Percentiles rank a stretch among this genome's conserved stretches.
These are phyloP conservation scores for Tanypteryx hageni DNA, from an alignment of 2,888 invertebrate genomes.

Conservation along the genomic window DNA sequence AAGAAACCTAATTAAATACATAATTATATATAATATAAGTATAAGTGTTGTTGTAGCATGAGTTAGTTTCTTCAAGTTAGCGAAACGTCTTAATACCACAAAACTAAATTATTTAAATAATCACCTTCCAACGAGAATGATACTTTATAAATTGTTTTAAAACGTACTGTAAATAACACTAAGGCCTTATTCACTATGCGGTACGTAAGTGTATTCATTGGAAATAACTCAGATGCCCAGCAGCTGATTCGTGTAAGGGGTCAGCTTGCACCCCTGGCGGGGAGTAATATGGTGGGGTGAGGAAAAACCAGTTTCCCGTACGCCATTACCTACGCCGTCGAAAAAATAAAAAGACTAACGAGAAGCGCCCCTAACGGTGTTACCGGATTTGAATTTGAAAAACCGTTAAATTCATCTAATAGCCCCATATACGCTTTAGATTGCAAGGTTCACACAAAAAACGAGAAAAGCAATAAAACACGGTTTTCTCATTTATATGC, in stretches of 20 bases:
- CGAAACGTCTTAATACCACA: no score
- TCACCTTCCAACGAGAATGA: no score
- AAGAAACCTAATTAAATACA: no score
- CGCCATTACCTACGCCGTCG: conserved; percentile 15
- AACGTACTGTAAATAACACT: no score
- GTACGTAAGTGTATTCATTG: background rate
- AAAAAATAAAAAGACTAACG: background rate
- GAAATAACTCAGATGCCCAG: background rate
- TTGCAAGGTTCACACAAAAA: background rate
- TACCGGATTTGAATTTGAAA: conserved; percentile 13
- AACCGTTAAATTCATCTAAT: conserved; percentile 26
- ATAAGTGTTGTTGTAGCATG: no score
- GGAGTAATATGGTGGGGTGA: background rate
- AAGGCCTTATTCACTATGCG: no score
- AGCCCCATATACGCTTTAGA: conserved; percentile 15
- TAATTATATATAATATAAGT: no score
- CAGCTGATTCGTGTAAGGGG: background rate
- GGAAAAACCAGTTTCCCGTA: background rate
- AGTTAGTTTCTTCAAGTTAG: no score
- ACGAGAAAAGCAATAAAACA: background rate
- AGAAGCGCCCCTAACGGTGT: conserved; percentile 19
- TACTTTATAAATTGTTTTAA: no score
- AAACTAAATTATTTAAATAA: no score
- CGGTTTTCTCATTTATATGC: conserved; percentile 29
- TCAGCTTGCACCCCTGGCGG: conserved; percentile 11